phyloP scores from a whole-genome alignment of 2,888 invertebrate genomes.

The Meganola albula region DNA sequence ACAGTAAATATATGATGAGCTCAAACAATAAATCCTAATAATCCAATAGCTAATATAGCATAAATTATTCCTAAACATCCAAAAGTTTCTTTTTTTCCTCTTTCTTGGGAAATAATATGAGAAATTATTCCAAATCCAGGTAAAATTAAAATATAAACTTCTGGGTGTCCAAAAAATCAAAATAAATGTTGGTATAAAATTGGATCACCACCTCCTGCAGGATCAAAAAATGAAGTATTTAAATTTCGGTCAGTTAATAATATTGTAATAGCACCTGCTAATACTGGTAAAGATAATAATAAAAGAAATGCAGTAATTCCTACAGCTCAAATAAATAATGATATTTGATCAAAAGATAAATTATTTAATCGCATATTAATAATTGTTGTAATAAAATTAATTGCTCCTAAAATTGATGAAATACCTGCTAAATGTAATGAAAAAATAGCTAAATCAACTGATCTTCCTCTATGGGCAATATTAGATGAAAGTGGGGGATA shows the following conservation, averaged over 20 bases:
- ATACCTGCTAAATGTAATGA: constrained; percentile 85
- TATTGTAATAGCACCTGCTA: constrained; percentile 90
- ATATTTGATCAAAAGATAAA: constrained; percentile 80
- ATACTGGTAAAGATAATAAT: constrained; percentile 83
- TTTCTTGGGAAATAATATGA: constrained; percentile 86
- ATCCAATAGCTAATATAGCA: constrained; percentile 89
- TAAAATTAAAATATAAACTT: constrained; percentile 91
- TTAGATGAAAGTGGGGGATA: constrained; percentile 83
- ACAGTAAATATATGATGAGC: constrained; percentile 92
- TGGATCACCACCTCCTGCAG: constrained; percentile 87
- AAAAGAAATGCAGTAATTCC: constrained; percentile 73
- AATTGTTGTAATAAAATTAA: constrained; percentile 88
- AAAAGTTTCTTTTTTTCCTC: constrained; percentile 86
- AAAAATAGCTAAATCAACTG: constrained; percentile 87
- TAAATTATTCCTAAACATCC: constrained; percentile 87
- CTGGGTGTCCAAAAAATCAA: constrained; percentile 93
- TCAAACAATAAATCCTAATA: constrained; percentile 90
- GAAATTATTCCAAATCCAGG: constrained; percentile 90
- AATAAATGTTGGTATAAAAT: constrained; percentile 90
- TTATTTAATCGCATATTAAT: constrained; percentile 82
- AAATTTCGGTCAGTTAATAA: constrained; percentile 87
- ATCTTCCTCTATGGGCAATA: constrained; percentile 80
- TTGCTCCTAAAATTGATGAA: constrained; percentile 84
- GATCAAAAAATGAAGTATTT: constrained; percentile 89
- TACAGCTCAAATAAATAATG: constrained; percentile 86